Evolutionary conservation across 2,888 invertebrate species (phyloP).

Genomic region (Drosophila quinaria): DNA sequence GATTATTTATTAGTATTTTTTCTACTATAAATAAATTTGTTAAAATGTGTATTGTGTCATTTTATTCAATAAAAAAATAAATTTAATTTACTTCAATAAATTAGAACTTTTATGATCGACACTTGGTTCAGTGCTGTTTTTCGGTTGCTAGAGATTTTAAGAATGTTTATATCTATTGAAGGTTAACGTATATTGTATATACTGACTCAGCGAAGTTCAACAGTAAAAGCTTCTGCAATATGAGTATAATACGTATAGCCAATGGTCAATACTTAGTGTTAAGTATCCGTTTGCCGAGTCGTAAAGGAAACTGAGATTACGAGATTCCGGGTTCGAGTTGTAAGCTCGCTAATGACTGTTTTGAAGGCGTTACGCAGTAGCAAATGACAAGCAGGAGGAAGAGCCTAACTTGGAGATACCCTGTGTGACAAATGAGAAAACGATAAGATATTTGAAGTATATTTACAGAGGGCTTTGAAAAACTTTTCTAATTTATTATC

Average conservation of each 20-base stretch:
- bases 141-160: background rate
- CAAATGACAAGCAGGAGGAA: too few relatives aligned
- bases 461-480: too few relatives aligned
- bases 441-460: too few relatives aligned
- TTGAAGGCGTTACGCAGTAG: constrained; percentile 3
- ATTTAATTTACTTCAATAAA: too few relatives aligned
- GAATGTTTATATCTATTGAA: background rate
- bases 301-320: constrained; percentile 11
- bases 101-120: too few relatives aligned
- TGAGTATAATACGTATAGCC: background rate
- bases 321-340: constrained; percentile 4
- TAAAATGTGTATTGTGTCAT: too few relatives aligned
- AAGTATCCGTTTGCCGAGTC: constrained; percentile 10
- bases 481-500: too few relatives aligned
- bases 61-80: too few relatives aligned
- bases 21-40: too few relatives aligned
- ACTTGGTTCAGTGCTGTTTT: too few relatives aligned
- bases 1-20: too few relatives aligned
- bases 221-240: background rate
- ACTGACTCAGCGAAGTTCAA: background rate
- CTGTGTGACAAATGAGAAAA: background rate
- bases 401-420: background rate
- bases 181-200: background rate
- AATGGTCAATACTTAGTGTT: constrained; percentile 7
- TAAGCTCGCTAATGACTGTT: background rate